phyloP scores from a whole-genome alignment of 2,888 invertebrate genomes.

The Tupiocoris notatus region DNA sequence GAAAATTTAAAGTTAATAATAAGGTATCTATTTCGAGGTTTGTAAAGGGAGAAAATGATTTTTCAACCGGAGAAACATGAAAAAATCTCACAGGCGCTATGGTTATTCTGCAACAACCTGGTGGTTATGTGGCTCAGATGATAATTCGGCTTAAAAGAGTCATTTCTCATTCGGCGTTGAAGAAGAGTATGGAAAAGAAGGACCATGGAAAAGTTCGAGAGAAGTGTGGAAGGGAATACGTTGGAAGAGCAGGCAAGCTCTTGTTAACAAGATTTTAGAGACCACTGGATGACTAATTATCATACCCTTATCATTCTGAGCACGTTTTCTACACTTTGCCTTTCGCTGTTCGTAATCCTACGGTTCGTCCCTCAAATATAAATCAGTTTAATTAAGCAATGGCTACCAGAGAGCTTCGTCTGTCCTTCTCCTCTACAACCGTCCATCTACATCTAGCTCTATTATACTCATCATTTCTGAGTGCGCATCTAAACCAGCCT shows the following conservation, averaged over 20 bases:
- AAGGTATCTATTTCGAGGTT: no score
- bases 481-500: no score
- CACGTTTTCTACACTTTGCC: conserved; percentile 22
- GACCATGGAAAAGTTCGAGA: no score
- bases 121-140: neutral
- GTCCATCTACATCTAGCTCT: no score
- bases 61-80: no score
- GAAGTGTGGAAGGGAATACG: neutral
- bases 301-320: conserved; percentile 40
- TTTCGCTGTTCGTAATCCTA: conserved; percentile 6
- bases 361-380: conserved; percentile 28
- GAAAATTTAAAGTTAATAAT: no score
- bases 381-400: conserved; percentile 33
- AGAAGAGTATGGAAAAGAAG: neutral
- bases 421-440: neutral
- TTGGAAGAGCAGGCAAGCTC: neutral
- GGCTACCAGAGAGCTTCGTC: neutral
- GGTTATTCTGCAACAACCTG: no score
- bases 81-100: no score
- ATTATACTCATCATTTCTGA: no score
- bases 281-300: conserved; percentile 42
- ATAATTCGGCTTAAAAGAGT: conserved; percentile 17
- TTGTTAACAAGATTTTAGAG: conserved; percentile 40
- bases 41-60: no score
- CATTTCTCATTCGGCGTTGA: neutral